Conservation (phyloP, 1,140 invertebrate genomes). For the Conopomorpha cramerella region DNA sequence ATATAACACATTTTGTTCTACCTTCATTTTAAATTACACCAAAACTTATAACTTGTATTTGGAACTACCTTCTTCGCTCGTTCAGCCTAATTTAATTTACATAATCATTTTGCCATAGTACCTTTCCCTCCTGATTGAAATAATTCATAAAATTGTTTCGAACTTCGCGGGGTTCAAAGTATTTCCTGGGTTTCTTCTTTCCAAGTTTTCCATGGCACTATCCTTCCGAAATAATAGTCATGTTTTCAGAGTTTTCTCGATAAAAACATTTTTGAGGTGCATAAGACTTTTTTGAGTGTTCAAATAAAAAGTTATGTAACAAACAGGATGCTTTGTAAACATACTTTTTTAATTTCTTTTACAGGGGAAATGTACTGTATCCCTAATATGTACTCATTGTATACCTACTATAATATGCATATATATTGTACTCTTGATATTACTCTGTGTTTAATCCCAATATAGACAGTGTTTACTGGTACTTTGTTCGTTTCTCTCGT, state of each 20-base stretch:
- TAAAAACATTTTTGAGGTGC: slow-evolving; percentile 14
- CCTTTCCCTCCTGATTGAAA: slow-evolving; percentile 13
- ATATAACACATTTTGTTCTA: not conserved
- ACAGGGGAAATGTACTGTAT: too few species aligned
- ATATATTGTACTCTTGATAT: too few species aligned
- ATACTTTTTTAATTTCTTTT: too few species aligned
- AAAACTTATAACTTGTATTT: slow-evolving; percentile 1
- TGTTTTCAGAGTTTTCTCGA: slow-evolving; percentile 14
- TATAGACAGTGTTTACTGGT: too few species aligned
- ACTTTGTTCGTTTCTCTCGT: too few species aligned
- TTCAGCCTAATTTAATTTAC: slow-evolving; percentile 5
- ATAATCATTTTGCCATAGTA: slow-evolving; percentile 14
- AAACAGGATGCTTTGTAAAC: slow-evolving; percentile 9
- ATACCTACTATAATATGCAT: too few species aligned
- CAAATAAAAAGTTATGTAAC: slow-evolving; percentile 14
- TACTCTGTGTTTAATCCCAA: too few species aligned
- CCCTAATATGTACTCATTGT: too few species aligned
- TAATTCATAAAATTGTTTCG: slow-evolving; percentile 13
- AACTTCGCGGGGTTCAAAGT: slow-evolving; percentile 10
- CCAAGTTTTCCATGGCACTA: slow-evolving; percentile 9
- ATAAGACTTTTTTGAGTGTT: slow-evolving; percentile 10
- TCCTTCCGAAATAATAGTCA: slow-evolving; percentile 9
- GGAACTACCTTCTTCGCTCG: not conserved
- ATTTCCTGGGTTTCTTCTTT: slow-evolving; percentile 10
- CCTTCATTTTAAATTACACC: too few species aligned